Evolutionary conservation across 1,140 invertebrate species (phyloP), one percentile per base, ranked within the genome.

Genomic region (Pemphigus obesinymphae): DNA sequence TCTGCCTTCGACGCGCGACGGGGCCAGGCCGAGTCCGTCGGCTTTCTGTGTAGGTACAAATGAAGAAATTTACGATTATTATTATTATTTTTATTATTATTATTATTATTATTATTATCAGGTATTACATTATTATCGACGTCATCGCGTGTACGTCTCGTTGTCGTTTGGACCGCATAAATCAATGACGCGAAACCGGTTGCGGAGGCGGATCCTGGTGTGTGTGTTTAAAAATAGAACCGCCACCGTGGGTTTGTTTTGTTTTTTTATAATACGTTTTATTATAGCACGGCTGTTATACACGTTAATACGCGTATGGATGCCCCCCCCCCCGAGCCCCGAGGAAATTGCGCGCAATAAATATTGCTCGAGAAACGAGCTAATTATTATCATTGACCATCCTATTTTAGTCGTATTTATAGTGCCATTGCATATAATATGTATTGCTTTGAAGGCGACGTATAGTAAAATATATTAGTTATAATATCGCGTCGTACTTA

Each of bases 171-270:
- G n/a, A 50, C 23, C 70, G 70, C 70, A 73, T 73, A 73, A 73
- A 50, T 73, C 45, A 50, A 50, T 50, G 70, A 26, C 45, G 70
- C 70, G 26, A 73, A 73, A 73, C 70, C 70, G 70, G 70, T 73
- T 50, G 70, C 70, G 70, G 8, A 50, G 70, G 70, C 26, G 70
- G 20, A 40, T n/a, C n/a, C n/a, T n/a, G n/a, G n/a, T n/a, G 26
- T 26, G 68, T 11, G 43, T n/a, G 45, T 73, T n/a, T 72, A 73
- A 73, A 73, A 73, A 73, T 73, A 73, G 70, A 73, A 73, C 50
- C 40, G 68, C 45, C 31, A 20, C n/a, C 15, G 48, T 20, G 15
- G 37, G 37, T 48, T 29, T 5, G 26, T 48, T 72, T 72, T 72
- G 8, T 48, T 72, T 72, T 31, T 72, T 68, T 68, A 31, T 43